Evolutionary conservation across 2,113 vertebrate genomes (phyloP).

Genomic region (Apteryx mantelli): DNA sequence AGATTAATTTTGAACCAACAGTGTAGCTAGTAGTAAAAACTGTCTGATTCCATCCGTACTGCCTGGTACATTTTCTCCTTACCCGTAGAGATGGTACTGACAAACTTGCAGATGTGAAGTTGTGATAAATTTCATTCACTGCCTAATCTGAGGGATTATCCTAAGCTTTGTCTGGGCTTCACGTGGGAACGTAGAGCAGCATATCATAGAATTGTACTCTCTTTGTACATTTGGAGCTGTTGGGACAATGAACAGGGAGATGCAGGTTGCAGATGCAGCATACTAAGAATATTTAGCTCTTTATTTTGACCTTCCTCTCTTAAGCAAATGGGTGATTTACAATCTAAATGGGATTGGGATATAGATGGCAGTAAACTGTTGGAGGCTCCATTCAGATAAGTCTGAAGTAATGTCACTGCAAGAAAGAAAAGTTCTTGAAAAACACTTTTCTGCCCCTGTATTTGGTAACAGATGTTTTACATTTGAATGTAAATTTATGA

Average conservation of each 20-base stretch:
- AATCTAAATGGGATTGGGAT: background rate
- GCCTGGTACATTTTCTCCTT: background rate
- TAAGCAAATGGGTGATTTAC: background rate
- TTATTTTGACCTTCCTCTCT: background rate
- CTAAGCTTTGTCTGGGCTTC: background rate
- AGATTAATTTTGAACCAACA: background rate
- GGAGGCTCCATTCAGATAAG: background rate
- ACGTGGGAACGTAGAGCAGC: background rate
- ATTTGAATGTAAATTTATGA: background rate
- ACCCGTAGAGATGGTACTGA: fast-evolving
- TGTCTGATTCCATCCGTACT: background rate
- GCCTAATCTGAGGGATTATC: background rate
- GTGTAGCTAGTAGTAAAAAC: background rate
- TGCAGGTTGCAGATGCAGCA: background rate
- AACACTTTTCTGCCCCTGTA: background rate
- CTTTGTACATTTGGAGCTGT: background rate
- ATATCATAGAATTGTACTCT: background rate
- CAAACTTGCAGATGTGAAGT: background rate
- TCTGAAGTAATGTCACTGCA: background rate
- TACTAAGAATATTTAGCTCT: background rate
- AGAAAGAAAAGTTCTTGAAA: background rate
- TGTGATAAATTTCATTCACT: background rate
- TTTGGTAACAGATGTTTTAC: background rate
- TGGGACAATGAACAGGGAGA: background rate
- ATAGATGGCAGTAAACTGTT: background rate